Conservation (phyloP, 2,888 invertebrate species). For the Cheilosia grossa region DNA sequence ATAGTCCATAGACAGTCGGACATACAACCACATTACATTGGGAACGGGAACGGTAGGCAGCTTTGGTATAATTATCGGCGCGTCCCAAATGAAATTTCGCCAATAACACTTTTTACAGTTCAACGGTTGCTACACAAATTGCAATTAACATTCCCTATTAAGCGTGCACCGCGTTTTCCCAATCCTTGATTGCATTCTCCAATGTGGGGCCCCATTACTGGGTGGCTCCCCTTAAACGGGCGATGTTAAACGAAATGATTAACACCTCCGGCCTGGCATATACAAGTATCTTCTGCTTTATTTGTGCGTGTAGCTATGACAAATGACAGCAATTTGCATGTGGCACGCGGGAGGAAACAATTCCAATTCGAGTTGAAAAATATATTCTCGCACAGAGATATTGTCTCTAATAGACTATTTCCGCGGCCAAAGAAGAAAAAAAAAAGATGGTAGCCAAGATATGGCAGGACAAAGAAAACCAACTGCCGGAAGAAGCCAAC, state of each 20-base stretch:
- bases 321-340: conserved; percentile 70
- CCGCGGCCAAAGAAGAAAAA: conserved; percentile 55
- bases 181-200: conserved; percentile 53
- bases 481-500: conserved; percentile 1
- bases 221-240: conserved; percentile 1
- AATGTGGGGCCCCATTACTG: neutral
- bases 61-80: conserved; percentile 32
- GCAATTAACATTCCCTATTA: conserved; percentile 58
- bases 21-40: conserved; percentile 27
- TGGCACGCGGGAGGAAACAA: conserved; percentile 36
- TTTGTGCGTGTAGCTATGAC: conserved; percentile 63
- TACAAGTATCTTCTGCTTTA: conserved; percentile 31
- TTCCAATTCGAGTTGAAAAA: conserved; percentile 72
- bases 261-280: conserved; percentile 17
- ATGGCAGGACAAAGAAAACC: conserved; percentile 26
- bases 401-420: conserved; percentile 68
- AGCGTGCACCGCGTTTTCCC: neutral
- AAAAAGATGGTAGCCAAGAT: conserved; percentile 49
- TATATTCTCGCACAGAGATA: conserved; percentile 48
- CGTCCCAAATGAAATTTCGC: conserved; percentile 46
- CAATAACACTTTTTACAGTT: conserved; percentile 52
- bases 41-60: neutral
- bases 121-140: conserved; percentile 40
- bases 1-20: no score
- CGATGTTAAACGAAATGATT: conserved; percentile 50